A percentile compares a stretch with the other conserved stretches of the same genome.
Conservation (phyloP, 2,113 vertebrate genomes). For the Columba livia region DNA sequence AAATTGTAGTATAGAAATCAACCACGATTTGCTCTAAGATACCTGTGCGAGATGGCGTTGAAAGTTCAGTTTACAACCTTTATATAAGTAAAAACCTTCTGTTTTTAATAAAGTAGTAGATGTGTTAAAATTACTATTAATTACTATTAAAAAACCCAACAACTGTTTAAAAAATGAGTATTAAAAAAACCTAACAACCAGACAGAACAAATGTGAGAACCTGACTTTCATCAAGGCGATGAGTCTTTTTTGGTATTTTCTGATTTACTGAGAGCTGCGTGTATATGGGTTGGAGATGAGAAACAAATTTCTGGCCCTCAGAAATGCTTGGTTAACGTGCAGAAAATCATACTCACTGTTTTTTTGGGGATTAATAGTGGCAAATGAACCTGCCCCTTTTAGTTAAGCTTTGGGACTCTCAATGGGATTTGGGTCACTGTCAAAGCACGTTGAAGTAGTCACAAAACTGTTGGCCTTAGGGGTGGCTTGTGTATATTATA, state of each 20-base stretch:
- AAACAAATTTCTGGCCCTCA: background rate
- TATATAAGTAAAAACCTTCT: background rate
- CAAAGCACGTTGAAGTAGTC: accelerated
- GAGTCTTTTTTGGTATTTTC: background rate
- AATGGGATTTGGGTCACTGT: background rate
- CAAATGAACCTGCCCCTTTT: background rate
- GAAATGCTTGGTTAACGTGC: background rate
- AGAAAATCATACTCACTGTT: background rate
- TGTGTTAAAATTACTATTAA: too few species aligned
- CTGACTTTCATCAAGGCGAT: background rate
- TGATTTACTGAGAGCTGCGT: background rate
- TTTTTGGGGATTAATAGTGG: background rate
- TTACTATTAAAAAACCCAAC: too few species aligned
- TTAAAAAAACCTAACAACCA: accelerated
- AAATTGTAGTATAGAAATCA: background rate
- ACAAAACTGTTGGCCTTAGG: accelerated
- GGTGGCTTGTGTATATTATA: accelerated
- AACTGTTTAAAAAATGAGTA: too few species aligned
- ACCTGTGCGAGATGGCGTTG: background rate
- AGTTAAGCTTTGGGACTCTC: background rate
- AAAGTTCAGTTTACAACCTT: background rate
- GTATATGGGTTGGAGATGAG: background rate
- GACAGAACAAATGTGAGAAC: background rate
- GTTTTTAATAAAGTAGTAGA: background rate
- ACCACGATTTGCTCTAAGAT: background rate